Base-by-base conservation (phyloP, 2,797 vertebrate genomes). In the Phoxinus dragarum region DNA sequence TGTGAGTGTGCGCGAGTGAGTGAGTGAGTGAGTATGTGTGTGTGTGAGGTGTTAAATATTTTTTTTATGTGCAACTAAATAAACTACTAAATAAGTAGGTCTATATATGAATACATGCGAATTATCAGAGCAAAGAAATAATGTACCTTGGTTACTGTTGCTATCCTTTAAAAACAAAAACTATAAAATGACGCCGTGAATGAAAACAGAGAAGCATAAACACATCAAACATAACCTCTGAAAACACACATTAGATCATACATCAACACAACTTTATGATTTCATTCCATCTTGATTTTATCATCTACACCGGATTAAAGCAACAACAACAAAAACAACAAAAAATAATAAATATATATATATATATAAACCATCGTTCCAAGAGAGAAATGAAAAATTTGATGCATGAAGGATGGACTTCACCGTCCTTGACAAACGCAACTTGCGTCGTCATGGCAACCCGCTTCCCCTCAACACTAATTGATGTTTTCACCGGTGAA, bases 401-500 rank as follows among this genome's bases (percentile, higher is more conserved):
- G 66, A 3, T 6, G 6, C 36, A 67, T 12, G 42, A 73, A 19
- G 36, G 47, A 84, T 6, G 10, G 79, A 34, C 54, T 73, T 64
- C 17, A 61, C 40, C 16, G 86, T 82, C 87, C 84, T 88, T 69
- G 80, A 34, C 42, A 47, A 86, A 80, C 31, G 16, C 59, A 40
- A 69, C 75, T 67, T 54, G 74, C 3, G 76, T 88, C 5, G 87
- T 34, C 44, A 86, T 80, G 76, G 82, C 80, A 88, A 88, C 88
- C 44, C 75, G 67, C 71, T 83, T 85, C 85, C 47, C 74, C 42
- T 75, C 61, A 56, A 71, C 82, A 34, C 74, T 89, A 89, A 89
- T 89, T 81, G 78, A 82, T 77, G 54, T 83, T 86, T 88, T 81
- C 68, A 85, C 75, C 80, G 75, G 36, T 19, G 54, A 80, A 86